These are phyloP conservation scores for Nothobranchius kuhntae DNA, from an alignment of 2,113 vertebrate species.

Conservation along the genomic window DNA sequence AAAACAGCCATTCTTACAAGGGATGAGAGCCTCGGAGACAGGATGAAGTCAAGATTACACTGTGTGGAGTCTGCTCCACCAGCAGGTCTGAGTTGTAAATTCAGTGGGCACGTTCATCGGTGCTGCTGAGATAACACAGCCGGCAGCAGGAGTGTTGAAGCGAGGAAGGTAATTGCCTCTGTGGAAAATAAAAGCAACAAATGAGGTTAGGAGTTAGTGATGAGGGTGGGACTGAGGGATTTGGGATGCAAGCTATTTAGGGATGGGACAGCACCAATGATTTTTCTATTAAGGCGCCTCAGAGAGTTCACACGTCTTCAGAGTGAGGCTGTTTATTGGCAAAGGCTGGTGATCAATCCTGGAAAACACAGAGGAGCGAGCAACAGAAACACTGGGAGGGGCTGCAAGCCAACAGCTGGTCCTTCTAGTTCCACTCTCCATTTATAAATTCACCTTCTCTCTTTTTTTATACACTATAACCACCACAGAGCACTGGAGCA, in stretches of 20 bases:
- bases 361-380: constrained; percentile 27
- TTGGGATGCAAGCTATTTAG: constrained; percentile 49
- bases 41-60: constrained; percentile 48
- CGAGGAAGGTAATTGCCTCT: constrained; percentile 42
- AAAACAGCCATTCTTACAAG: constrained; percentile 50
- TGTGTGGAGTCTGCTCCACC: constrained; percentile 19
- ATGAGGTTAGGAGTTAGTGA: constrained; percentile 65
- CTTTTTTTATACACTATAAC: background rate
- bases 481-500: constrained; percentile 5
- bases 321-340: constrained; percentile 38
- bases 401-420: constrained; percentile 9
- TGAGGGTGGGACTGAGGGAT: constrained; percentile 64
- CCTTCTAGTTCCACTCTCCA: background rate
- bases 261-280: constrained; percentile 55
- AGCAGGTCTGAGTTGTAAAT: constrained; percentile 58
- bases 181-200: constrained; percentile 64
- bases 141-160: constrained; percentile 38
- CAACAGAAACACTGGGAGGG: constrained; percentile 25
- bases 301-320: constrained; percentile 32
- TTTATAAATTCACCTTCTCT: background rate
- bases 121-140: constrained; percentile 46
- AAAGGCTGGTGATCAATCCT: constrained; percentile 28
- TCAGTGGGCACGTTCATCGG: constrained; percentile 14
- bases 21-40: constrained; percentile 44
- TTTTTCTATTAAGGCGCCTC: constrained; percentile 52